Conservation (phyloP, 2,113 vertebrate species). For the Tachycineta bicolor region DNA sequence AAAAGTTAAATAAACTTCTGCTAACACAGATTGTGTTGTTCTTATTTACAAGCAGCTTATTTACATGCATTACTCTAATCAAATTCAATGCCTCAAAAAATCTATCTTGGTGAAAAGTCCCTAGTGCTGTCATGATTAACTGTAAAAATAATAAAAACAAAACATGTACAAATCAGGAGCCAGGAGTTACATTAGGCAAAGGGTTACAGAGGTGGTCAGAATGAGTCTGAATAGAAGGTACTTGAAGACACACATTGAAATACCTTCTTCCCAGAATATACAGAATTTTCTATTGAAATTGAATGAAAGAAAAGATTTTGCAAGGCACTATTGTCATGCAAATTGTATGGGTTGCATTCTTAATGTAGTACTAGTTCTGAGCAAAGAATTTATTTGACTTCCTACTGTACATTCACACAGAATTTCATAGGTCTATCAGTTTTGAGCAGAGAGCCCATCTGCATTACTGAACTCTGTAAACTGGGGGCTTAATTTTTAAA, state of each 20-base stretch:
- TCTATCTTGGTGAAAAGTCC: not conserved
- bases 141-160: not conserved
- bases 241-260: rapidly evolving
- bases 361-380: not conserved
- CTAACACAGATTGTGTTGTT: not conserved
- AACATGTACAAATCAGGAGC: not conserved
- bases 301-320: not conserved
- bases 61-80: not conserved
- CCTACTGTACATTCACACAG: not conserved
- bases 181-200: not conserved
- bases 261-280: not conserved
- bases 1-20: not conserved
- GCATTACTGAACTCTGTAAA: not conserved
- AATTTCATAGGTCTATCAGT: not conserved
- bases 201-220: not conserved
- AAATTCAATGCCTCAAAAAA: not conserved
- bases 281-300: not conserved
- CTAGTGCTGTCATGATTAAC: not conserved
- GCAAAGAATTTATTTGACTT: not conserved
- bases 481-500: not conserved
- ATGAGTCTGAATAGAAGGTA: not conserved
- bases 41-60: not conserved
- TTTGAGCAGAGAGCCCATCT: not conserved
- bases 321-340: not conserved
- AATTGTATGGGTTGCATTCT: not conserved